Evolutionary conservation across 2,113 vertebrate genomes (phyloP).

Genomic region (Theristicus caerulescens): DNA sequence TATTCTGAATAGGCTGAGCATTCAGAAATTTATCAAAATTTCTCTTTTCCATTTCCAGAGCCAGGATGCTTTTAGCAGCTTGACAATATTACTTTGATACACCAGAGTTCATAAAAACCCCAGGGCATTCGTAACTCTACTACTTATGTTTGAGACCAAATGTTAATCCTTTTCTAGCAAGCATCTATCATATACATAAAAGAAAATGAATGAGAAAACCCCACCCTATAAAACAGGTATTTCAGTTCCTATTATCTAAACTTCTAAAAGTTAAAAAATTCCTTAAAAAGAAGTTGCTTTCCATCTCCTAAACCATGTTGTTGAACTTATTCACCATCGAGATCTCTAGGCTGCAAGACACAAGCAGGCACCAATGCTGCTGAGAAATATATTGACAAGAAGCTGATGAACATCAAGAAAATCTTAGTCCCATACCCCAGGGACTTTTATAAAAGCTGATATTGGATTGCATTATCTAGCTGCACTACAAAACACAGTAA

Average conservation of each 20-base stretch:
- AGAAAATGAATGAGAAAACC: fast-evolving
- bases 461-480: fast-evolving
- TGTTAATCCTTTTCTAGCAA: not conserved
- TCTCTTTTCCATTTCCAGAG: not conserved
- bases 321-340: not conserved
- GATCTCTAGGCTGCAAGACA: not conserved
- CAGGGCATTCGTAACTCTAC: not conserved
- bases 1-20: not conserved
- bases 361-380: not conserved
- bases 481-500: not conserved
- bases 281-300: not conserved
- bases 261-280: not conserved
- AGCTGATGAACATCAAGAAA: not conserved
- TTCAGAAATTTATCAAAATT: not conserved
- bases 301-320: fast-evolving
- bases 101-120: not conserved
- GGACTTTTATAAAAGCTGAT: not conserved
- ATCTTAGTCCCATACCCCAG: fast-evolving
- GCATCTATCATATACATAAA: not conserved
- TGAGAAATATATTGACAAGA: fast-evolving
- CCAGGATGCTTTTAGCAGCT: not conserved
- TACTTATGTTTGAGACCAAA: not conserved
- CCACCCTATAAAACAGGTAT: not conserved
- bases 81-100: not conserved
- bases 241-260: not conserved